Evolutionary conservation across 2,888 invertebrate species (phyloP).

Genomic region (Tipula unca): DNA sequence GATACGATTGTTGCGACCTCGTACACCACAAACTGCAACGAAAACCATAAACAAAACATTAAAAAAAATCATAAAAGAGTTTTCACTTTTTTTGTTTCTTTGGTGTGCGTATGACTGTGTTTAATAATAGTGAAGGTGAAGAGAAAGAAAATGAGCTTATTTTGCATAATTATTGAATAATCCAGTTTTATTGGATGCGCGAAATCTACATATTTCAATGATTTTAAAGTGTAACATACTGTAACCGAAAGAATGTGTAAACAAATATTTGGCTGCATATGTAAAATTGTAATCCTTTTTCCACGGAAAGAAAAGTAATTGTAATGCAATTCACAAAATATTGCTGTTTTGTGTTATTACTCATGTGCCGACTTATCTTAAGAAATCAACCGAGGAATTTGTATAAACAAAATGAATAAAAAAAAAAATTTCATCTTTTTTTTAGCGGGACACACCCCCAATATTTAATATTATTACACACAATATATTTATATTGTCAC

Average conservation of each 20-base stretch:
- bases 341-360: not conserved
- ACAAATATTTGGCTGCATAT: not conserved
- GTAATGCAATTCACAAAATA: no score
- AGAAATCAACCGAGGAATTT: not conserved
- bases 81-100: constrained; percentile 17
- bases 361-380: not conserved
- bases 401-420: not conserved
- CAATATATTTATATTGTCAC: not conserved
- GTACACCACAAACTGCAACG: constrained; percentile 31
- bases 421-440: not conserved
- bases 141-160: not conserved
- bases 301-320: not conserved
- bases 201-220: not conserved
- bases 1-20: constrained; percentile 31
- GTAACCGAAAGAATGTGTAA: not conserved
- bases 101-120: not conserved
- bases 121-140: not conserved
- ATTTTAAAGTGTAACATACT: not conserved
- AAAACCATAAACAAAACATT: constrained; percentile 19
- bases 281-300: not conserved
- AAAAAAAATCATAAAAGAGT: not conserved
- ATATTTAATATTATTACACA: not conserved
- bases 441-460: not conserved
- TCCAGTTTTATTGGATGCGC: not conserved
- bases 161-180: not conserved